phyloP scores from a whole-genome alignment of 2,113 vertebrate species.

The Probosciger aterrimus region DNA sequence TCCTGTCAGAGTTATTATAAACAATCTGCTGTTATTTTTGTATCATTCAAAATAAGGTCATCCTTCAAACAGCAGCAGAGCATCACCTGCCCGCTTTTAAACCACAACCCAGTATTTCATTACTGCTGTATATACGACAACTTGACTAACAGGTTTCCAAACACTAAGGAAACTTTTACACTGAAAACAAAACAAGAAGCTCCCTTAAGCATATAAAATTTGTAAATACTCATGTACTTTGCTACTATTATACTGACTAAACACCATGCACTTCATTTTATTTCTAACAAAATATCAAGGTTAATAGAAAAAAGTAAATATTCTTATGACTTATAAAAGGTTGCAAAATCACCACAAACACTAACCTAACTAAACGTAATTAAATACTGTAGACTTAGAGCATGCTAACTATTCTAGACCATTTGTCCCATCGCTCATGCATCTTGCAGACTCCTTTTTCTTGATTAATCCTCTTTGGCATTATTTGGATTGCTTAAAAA shows the following conservation, averaged over 20 bases:
- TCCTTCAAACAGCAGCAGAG: background rate
- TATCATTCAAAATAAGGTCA: conserved; percentile 9
- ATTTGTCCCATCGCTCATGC: conserved; percentile 16
- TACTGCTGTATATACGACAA: background rate
- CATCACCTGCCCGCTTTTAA: conserved; percentile 9
- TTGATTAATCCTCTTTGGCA: conserved; percentile 64
- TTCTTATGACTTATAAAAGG: background rate
- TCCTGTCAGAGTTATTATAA: conserved; percentile 20
- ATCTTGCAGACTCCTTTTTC: conserved; percentile 46
- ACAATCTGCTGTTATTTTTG: conserved; percentile 34
- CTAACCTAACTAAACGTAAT: background rate
- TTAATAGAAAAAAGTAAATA: background rate
- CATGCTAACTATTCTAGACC: background rate
- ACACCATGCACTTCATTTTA: background rate
- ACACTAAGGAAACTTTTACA: background rate
- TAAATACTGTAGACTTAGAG: background rate
- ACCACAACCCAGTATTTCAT: background rate
- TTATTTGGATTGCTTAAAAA: conserved; percentile 77
- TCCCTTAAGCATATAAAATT: background rate
- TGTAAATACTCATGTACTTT: background rate
- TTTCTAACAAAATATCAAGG: background rate
- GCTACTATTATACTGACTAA: background rate
- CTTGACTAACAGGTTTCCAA: background rate
- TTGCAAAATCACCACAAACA: background rate
- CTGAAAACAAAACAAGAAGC: background rate